A percentile compares a stretch with the other conserved stretches of the same genome.
Evolutionary conservation across 1,140 invertebrate species (phyloP).

Genomic region (Monochamus saltuarius): DNA sequence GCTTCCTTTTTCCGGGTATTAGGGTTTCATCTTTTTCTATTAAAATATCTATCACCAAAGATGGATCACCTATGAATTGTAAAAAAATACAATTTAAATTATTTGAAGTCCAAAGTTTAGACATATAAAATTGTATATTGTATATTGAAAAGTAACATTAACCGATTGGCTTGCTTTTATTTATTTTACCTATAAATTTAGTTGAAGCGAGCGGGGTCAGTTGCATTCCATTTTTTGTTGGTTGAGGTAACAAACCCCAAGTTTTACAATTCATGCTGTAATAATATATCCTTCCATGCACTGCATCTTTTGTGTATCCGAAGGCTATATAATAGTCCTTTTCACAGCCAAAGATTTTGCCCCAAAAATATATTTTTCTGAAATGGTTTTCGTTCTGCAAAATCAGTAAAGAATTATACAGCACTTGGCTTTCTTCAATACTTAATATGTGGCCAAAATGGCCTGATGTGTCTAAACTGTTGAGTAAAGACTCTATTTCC

Average conservation of each 20-base stretch:
- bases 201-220: constrained; percentile 58
- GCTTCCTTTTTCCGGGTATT: constrained; percentile 31
- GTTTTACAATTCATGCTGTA: constrained; percentile 69
- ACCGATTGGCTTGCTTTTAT: background rate
- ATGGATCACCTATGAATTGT: constrained; percentile 55
- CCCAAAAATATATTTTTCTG: constrained; percentile 71
- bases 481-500: constrained; percentile 42
- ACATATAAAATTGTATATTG: background rate
- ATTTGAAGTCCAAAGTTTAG: background rate
- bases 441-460: constrained; percentile 63
- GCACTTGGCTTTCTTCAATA: constrained; percentile 63
- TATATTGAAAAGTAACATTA: background rate
- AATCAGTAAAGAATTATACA: constrained; percentile 69
- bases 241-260: constrained; percentile 67
- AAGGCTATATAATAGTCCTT: constrained; percentile 74
- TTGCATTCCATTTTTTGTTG: constrained; percentile 59
- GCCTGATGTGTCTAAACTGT: constrained; percentile 51
- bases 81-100: background rate
- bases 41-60: constrained; percentile 55
- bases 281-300: constrained; percentile 66
- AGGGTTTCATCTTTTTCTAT: constrained; percentile 48
- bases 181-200: constrained; percentile 51
- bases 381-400: constrained; percentile 77
- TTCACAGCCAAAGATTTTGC: constrained; percentile 65
- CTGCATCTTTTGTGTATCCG: constrained; percentile 67